Percentiles rank a stretch among this genome's conserved stretches.
These are phyloP conservation scores for Rattus rattus DNA, from an alignment of 2,113 vertebrate species.

Conservation along the genomic window DNA sequence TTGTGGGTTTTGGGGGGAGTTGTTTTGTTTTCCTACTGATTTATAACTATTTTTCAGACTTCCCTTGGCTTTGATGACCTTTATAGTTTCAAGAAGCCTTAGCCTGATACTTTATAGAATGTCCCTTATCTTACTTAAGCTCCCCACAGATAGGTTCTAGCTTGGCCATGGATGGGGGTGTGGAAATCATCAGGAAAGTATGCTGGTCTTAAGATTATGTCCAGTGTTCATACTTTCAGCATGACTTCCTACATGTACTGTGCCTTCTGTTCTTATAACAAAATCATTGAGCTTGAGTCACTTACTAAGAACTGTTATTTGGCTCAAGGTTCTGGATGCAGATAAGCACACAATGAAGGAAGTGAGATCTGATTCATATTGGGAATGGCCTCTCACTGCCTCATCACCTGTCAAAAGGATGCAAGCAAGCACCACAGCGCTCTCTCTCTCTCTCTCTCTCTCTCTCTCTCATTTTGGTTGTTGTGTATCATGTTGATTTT, in stretches of 20 bases:
- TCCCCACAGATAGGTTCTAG: background rate
- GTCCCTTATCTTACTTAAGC: background rate
- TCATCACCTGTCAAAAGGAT: no score
- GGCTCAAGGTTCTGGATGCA: background rate
- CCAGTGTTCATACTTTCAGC: background rate
- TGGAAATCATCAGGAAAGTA: background rate
- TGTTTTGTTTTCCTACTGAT: background rate
- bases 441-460: no score
- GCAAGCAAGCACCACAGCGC: background rate
- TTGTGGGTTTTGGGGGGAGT: no score
- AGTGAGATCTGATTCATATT: background rate
- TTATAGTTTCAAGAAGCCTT: background rate
- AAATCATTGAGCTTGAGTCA: background rate
- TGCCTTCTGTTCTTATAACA: background rate
- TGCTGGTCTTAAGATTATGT: background rate
- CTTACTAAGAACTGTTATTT: background rate
- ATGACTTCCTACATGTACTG: background rate
- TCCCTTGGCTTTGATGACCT: background rate
- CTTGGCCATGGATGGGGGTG: background rate
- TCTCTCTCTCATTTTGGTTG: background rate
- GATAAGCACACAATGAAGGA: background rate
- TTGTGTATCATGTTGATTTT: background rate
- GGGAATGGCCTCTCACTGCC: background rate
- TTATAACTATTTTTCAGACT: fast-evolving
- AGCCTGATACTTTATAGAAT: background rate